Conservation (phyloP, 2,888 invertebrate genomes). For the Trichacis sp. region DNA sequence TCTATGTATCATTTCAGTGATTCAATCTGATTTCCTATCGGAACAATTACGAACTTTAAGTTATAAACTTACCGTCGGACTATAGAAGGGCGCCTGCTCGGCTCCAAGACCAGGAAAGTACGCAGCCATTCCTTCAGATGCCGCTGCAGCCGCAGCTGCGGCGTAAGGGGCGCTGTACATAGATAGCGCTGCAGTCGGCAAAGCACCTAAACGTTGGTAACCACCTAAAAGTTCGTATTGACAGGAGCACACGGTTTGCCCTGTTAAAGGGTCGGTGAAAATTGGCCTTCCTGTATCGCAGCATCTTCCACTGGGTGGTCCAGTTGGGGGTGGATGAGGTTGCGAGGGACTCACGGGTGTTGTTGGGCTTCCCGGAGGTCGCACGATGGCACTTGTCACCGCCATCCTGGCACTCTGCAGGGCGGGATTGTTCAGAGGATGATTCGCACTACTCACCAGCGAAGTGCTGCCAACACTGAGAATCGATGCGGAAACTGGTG, state of each 20-base stretch:
- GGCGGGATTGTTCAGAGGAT: constrained; percentile 49
- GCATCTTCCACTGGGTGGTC: constrained; percentile 73
- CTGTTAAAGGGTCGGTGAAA: constrained; percentile 90
- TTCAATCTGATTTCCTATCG: no score
- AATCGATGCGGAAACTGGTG: constrained; percentile 57
- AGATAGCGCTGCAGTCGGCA: constrained; percentile 77
- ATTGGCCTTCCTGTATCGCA: constrained; percentile 93
- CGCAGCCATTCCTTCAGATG: constrained; percentile 81
- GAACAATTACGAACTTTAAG: no score
- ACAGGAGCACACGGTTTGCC: constrained; percentile 90
- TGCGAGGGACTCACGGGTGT: constrained; percentile 70
- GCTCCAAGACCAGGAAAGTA: constrained; percentile 88
- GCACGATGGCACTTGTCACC: constrained; percentile 71
- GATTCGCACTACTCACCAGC: constrained; percentile 54
- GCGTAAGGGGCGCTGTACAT: constrained; percentile 87
- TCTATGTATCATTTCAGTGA: no score
- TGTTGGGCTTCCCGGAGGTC: constrained; percentile 71
- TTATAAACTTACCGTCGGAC: constrained; percentile 80
- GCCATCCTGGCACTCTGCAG: constrained; percentile 70
- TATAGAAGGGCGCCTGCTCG: constrained; percentile 88
- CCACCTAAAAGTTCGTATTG: constrained; percentile 87
- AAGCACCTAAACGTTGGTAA: constrained; percentile 83
- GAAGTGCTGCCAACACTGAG: constrained; percentile 54
- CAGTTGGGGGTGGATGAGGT: constrained; percentile 71
- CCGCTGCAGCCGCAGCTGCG: constrained; percentile 71